These are phyloP conservation scores for Ophthalmolycus amberensis DNA, from an alignment of 2,113 vertebrate species.

Conservation along the genomic window DNA sequence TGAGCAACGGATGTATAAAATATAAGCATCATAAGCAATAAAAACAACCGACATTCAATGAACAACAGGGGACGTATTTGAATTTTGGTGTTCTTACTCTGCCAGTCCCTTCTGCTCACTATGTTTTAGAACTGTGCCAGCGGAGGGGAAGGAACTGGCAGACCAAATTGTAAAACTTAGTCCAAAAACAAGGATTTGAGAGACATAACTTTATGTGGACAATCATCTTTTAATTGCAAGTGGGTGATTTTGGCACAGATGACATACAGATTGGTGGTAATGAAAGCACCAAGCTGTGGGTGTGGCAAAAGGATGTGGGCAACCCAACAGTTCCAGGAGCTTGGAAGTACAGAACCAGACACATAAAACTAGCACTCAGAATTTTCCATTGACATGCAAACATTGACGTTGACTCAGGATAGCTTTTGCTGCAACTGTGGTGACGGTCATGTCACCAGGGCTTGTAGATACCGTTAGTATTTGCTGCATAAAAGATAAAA, in stretches of 20 bases:
- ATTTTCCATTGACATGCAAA: slow-evolving; percentile 7
- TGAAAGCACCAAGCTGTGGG: slow-evolving; percentile 29
- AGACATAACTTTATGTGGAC: slow-evolving; percentile 8
- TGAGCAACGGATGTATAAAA: slow-evolving; percentile 5
- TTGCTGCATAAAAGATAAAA: slow-evolving; percentile 9
- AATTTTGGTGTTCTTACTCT: slow-evolving; percentile 20
- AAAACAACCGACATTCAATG: neutral
- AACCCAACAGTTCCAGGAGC: slow-evolving; percentile 27
- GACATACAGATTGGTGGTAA: slow-evolving; percentile 30
- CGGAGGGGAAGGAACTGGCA: slow-evolving; percentile 20
- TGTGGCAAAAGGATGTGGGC: slow-evolving; percentile 45
- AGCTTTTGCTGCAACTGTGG: slow-evolving; percentile 5
- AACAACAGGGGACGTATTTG: slow-evolving; percentile 11
- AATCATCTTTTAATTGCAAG: slow-evolving; percentile 6
- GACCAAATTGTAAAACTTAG: neutral
- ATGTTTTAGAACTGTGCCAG: slow-evolving; percentile 48
- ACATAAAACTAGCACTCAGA: slow-evolving; percentile 16
- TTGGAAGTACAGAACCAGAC: slow-evolving; percentile 20
- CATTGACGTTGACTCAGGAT: neutral
- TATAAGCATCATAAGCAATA: neutral
- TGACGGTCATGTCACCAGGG: neutral
- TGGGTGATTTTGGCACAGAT: slow-evolving; percentile 10
- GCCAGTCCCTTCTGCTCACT: slow-evolving; percentile 52
- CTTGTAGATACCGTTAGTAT: neutral
- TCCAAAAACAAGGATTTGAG: slow-evolving; percentile 46